Conservation (phyloP, 2,888 invertebrate genomes). For the Eristalinus aeneus region DNA sequence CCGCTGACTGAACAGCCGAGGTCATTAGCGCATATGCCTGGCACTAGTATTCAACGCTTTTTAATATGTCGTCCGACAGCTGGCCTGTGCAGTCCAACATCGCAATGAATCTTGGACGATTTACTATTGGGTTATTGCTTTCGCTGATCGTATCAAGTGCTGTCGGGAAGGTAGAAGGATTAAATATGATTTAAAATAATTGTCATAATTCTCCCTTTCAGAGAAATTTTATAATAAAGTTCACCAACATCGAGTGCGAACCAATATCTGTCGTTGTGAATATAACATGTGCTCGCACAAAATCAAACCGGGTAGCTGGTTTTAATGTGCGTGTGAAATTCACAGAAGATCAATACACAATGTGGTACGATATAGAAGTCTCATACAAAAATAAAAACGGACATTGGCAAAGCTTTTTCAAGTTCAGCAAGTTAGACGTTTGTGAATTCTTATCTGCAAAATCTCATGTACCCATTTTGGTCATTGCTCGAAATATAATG, state of each 20-base stretch:
- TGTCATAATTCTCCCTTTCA: neutral
- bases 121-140: too few species aligned
- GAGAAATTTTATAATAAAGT: conserved; percentile 42
- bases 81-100: too few species aligned
- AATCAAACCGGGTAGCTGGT: conserved; percentile 38
- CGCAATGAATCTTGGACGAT: too few species aligned
- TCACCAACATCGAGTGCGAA: conserved; percentile 1
- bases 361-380: conserved; percentile 34
- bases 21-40: too few species aligned
- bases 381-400: neutral
- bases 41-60: too few species aligned
- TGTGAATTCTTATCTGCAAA: conserved; percentile 45
- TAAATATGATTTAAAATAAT: neutral
- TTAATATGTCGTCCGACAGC: too few species aligned
- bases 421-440: conserved; percentile 35
- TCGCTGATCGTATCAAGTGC: neutral
- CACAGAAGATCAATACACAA: conserved; percentile 27
- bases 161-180: neutral
- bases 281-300: conserved; percentile 38
- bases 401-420: conserved; percentile 36
- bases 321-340: conserved; percentile 4
- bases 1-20: too few species aligned
- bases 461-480: conserved; percentile 26
- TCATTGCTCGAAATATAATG: conserved; percentile 42
- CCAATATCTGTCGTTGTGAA: conserved; percentile 3